Evolutionary conservation across 2,113 vertebrate species (phyloP), one percentile per base, ranked within the genome.

Genomic region (Chaetodon auriga): DNA sequence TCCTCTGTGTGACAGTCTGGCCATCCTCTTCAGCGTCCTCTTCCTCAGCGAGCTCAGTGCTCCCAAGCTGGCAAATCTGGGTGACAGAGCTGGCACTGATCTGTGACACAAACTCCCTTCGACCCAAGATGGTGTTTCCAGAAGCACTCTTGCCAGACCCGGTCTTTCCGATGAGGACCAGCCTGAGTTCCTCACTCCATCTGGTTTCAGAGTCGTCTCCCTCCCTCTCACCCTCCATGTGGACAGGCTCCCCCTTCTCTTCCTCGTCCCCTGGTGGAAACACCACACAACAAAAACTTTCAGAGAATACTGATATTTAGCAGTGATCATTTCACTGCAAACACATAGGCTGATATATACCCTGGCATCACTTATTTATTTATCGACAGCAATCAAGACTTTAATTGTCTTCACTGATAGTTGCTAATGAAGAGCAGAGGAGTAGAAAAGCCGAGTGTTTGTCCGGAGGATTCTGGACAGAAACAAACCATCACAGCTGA

Each of bases 81-180:
- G 95, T 96, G 81, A 96, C 93, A 0, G 95, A 96, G 69, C 91
- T 83, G n/a, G 89, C 88, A 1, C 94, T 92, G 76, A 91, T 69
- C 86, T 88, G 80, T 1, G 95, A 95, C 75, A 86, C 82, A 77
- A 96, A 96, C 49, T 90, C 76, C 61, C 6, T 77, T 10, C 60
- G 72, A 65, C 95, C 95, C 82, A 96, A 62, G 80, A 96, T 95
- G 81, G 94, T 96, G 92, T 96, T 96, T 62, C 94, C 95, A 74
- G 95, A 94, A 0, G 95, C 93, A 23, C 95, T 95, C 76, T 96
- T 96, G 66, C 95, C 95, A 19, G 94, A 87, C 23, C 95, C 95
- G 0, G 95, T 95, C 74, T 92, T 94, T 64, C 95, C 95, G 5
- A 96, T 75, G 49, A 96, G 93, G 46, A 96, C 94, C 16, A 96